Base-by-base conservation (phyloP, 1,140 invertebrate genomes). In the Drosophila rhopaloa region DNA sequence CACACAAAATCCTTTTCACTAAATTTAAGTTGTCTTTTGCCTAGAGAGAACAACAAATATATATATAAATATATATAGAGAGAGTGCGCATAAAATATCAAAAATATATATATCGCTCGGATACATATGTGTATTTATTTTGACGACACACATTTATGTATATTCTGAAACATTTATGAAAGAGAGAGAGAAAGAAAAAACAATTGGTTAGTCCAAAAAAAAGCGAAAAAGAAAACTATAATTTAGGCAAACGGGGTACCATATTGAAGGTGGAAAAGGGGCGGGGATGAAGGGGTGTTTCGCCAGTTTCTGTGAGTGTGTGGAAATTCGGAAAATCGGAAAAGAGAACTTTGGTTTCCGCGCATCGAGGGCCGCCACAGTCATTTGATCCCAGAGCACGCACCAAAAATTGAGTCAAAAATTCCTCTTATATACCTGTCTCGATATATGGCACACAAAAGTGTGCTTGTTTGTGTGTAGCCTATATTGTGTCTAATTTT, bases 121-220 rank as follows among this genome's bases (percentile, higher is more conserved):
- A 80, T 63, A 80, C 62, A 73, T 72, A 68, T 63, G 53, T 65
- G 58, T 65, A 68, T 76, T 57, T 58, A 62, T 61, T 66, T 82
- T 76, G 83, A 83, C 83, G 80, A 89, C 77, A 88, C 76, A 81
- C 43, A 66, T 72, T 89, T 89, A 89, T 81, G 81, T 81, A 84
- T 84, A 65, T 79, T 89, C 84, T 89, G 84, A 89, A 88, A 84
- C 81, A 89, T 81, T 86, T 79, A 81, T 79, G 79, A 85, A 81
- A 85, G 63, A 80, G 63, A 80, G 59, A 81, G 60, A 79, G 55
- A 82, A 41, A 79, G 76, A 62, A 83, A 83, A 86, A 79, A 83
- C 74, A 89, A 90, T 89, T 89, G 85, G 84, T 89, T 89, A 89
- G 81, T 84, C 70, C 51, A 75, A 82, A 80, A 76, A 67, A 76